Base-by-base conservation (phyloP, 2,797 vertebrate species). In the Vultur gryphus region DNA sequence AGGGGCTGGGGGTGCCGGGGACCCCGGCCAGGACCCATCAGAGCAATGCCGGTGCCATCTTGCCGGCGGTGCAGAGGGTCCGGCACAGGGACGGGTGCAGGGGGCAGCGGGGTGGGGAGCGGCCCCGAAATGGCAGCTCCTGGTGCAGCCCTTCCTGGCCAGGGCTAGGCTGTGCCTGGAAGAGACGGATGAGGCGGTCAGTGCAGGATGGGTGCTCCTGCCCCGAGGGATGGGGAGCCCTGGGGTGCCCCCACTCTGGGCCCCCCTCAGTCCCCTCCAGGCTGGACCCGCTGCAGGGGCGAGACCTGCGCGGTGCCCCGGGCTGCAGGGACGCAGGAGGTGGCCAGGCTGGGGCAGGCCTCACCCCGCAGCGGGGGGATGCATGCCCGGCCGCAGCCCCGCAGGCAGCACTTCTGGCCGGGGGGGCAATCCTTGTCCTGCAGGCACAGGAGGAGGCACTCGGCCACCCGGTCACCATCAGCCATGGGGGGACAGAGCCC, bases 371-470 rank as follows among this genome's bases (percentile, higher is more conserved):
- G 54, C 0, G 44, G 21, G 51, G 10, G 43, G 29, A 69, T 0
- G 0, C 93, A 97, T 1, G 65, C 11, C 8, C 19, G 0, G 41
- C 91, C 84, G 1, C 93, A 97, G 81, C 31, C 18, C 43, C 3
- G 91, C 46, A 82, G 87, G 87, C 95, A 96, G 81, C 95, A 91
- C 64, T 91, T 96, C 33, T 92, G 87, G 14, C 59, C 4, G 0
- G 39, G 55, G 31, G 94, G 62, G 7, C 96, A 97, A 10, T 91
- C 89, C 46, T 29, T 39, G 78, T 95, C 96, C 91, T 95, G 75
- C 58, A 89, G 70, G 67, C 94, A 95, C 59, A 70, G 93, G 39
- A 79, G 16, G 35, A 39, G 64, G 78, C 89, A 95, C 33, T 49
- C 3, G 16, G 43, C 67, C 0, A 6, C 26, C 17, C 0, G 2